Evolutionary conservation across 2,888 invertebrate genomes (phyloP), one percentile per base, ranked within the genome.

Genomic region (Megaustenia siamemsis): DNA sequence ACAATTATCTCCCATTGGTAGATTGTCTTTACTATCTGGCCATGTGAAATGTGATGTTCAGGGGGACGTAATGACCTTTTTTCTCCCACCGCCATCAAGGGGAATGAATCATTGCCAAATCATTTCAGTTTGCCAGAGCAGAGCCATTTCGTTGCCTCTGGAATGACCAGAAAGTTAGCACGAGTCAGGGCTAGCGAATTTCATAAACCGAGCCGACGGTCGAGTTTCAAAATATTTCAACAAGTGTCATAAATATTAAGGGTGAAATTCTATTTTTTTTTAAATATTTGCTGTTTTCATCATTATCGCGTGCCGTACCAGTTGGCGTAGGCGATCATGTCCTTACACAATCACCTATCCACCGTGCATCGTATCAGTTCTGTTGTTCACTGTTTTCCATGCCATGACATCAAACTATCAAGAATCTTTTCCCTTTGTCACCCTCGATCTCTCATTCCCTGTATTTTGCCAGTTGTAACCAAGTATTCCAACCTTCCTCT

Each of bases 71-170:
- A 69, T 66, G 81, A 28, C 53, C 66, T 45, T 43, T 80, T 1
- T 18, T n/a, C n/a, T n/a, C n/a, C n/a, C n/a, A n/a, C 28, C 53
- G 49, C 71, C 81, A 71, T 24, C 12, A n/a, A 71, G 71, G 81
- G 68, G 56, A 24, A 71, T 81, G 81, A 81, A 81, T 81, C 81
- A 81, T 56, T 71, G 53, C 32, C 4, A 68, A 66, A 79, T 68
- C 79, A 68, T 45, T 79, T 66, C 79, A 32, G 49, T 45, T 49
- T 28, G 32, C 53, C 32, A 28, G n/a, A n/a, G n/a, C n/a, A n/a
- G n/a, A n/a, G 56, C 38, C 71, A 53, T 56, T 56, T 71, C 71
- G 53, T 81, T 71, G 69, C 38, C n/a, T n/a, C n/a, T n/a, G 35
- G 18, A 38, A 49, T 53, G 49, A 35, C 56, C 28, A 28, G 68